Evolutionary conservation across 2,888 invertebrate species (phyloP), one percentile per base, ranked within the genome.

Genomic region (Portevinia maculata): DNA sequence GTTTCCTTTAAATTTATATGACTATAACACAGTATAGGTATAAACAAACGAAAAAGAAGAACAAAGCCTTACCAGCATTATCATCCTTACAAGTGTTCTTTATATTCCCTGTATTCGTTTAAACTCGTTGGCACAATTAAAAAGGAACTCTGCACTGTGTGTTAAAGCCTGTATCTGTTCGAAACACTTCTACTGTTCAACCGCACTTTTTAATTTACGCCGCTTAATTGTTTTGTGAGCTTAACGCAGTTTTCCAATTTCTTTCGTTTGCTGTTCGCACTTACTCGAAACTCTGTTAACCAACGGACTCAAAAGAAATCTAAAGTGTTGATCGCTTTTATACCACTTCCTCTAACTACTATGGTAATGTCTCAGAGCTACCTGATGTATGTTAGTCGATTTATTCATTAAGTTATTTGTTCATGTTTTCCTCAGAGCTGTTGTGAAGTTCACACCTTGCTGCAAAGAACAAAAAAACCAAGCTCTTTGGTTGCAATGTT

Each of bases 271-370:
- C 75, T 62, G 48, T 71, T 85, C 87, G 88, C 89, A 90, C 89
- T 89, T 89, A 88, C 89, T 87, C 89, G 88, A 89, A 88, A 89
- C 90, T 90, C 89, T 90, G 89, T 89, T 88, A 88, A 90, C 88
- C 88, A 89, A 89, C 89, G 88, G 85, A 90, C 89, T 90, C 89
- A 88, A 90, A 89, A 89, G 89, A 90, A 89, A 89, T 88, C 87
- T 88, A 87, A 88, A 87, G 87, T 87, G 89, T 88, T 87, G 87
- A 87, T 88, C 87, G 90, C 90, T 89, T 89, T 89, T 90, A 90
- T 90, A 90, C 89, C 88, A 87, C 87, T 84, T 84, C 84, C 84
- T 67, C 75, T 79, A 69, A 28, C 57, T 64, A 44, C 75, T 81
- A 75, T 76, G 75, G 75, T 64, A 69, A 81, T 81, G 69, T 59